Evolutionary conservation across 2,888 invertebrate genomes (phyloP), one percentile per base, ranked within the genome.

Genomic region (Campoletis raptor): DNA sequence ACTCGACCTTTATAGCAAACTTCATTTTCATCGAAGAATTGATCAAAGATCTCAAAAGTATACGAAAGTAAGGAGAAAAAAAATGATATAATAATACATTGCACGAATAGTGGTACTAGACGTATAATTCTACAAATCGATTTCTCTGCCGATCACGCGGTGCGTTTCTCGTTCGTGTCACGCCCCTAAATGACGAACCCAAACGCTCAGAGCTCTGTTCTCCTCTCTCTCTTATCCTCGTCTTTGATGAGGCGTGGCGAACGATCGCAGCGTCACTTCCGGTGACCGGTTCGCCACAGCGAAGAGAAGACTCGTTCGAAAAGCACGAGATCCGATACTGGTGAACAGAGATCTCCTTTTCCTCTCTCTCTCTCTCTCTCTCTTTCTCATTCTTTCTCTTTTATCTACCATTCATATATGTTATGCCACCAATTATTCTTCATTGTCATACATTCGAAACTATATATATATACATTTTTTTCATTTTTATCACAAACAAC

Each of bases 181-280:
- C 89, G 89, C 89, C 89, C 89, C 89, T 87, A 85, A 87, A 87
- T 89, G 89, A 88, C 87, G 87, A 88, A 87, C 88, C 87, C 87
- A 80, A 87, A 87, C 87, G 88, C 83, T 85, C 85, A 83, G 70
- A 81, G 84, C 81, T 54, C 82, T 79, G 45, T 61, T 74, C 61
- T 67, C 57, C 18, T 77, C 77, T 85, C 54, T 80, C 64, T 85
- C 67, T 64, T 81, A 85, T 80, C 82, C 85, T 86, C 85, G 90
- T 89, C 91, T 91, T 89, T 92, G 90, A 93, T 93, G 91, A 91
- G 87, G 91, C 90, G 92, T 92, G 90, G 92, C 92, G 91, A 92
- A 92, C 90, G 90, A 92, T 92, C 90, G 90, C 88, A 88, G 90
- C 92, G 91, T 93, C 92, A 93, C 90, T 92, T 93, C 93, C 93